phyloP scores from a whole-genome alignment of 2,888 invertebrate species.

The Ferrisia virgata region DNA sequence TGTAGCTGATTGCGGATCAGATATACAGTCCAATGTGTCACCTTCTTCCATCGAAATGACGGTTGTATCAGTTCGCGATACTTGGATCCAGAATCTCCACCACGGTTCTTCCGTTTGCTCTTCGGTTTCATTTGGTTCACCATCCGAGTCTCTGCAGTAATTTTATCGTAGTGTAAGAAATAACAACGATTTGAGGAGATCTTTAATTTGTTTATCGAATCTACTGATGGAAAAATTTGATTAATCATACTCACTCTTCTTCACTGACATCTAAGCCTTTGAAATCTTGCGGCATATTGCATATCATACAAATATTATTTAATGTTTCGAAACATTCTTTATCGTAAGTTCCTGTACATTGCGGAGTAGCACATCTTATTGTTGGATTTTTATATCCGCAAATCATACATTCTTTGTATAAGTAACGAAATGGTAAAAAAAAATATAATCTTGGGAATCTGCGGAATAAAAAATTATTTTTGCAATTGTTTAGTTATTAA shows the following conservation, averaged over 20 bases:
- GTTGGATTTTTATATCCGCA: neutral
- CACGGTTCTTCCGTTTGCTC: neutral
- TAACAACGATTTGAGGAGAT: no score
- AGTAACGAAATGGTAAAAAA: neutral
- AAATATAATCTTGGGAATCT: slow-evolving; percentile 15
- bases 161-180: neutral
- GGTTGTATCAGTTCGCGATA: neutral
- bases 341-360: slow-evolving; percentile 21
- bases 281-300: slow-evolving; percentile 34
- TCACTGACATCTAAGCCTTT: slow-evolving; percentile 13
- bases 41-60: neutral
- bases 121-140: neutral
- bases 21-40: neutral
- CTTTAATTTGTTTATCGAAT: neutral
- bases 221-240: neutral
- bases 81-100: slow-evolving; percentile 34
- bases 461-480: neutral
- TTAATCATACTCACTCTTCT: slow-evolving; percentile 28
- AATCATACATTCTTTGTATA: slow-evolving; percentile 37
- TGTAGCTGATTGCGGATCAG: neutral
- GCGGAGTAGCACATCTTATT: neutral
- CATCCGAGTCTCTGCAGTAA: slow-evolving; percentile 23
- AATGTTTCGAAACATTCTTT: slow-evolving; percentile 21
- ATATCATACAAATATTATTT: neutral
- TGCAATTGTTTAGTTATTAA: neutral